Evolutionary conservation across 2,888 invertebrate species (phyloP), one percentile per base, ranked within the genome.

Genomic region (Drymonia ruficornis): DNA sequence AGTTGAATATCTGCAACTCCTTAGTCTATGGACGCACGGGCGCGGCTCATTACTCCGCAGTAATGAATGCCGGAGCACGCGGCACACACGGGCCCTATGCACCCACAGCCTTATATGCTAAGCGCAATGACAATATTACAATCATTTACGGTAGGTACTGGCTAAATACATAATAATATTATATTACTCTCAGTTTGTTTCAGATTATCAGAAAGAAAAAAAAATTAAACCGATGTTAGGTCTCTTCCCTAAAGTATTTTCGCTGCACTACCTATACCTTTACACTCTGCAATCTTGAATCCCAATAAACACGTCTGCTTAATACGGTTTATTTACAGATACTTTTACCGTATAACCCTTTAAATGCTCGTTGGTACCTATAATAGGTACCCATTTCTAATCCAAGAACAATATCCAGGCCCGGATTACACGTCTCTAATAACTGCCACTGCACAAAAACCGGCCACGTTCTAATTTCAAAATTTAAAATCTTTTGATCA

Each of bases 21-120:
- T 18, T 70, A 61, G 11, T 77, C 75, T 83, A 23, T 80, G 78
- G 1, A 0, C 6, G 49, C 61, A 61, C n/a, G 71, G 71, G 73
- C 67, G 76, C 72, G 72, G 74, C 84, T 87, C 85, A 87, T 88
- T 88, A 87, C 78, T 68, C 65, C 65, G 53, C 60, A 40, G 76
- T 86, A 87, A 87, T 87, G 83, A 87, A 87, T 86, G 84, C 87
- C 72, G 71, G 79, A 76, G 76, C 87, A 87, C 86, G 63, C 65
- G 54, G 61, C 63, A 56, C 60, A 28, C 36, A 54, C 67, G 69
- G 36, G 11, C 36, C n/a, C 36, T 13, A n/a, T 36, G 36, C 36
- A 36, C n/a, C n/a, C 36, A 9, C 31, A n/a, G 36, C 36, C 11
- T 36, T 36, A n/a, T 36, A 5, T 13, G 12, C 12, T n/a, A 2